phyloP scores from a whole-genome alignment of 2,888 invertebrate genomes.

The Hoplodrina blanda region DNA sequence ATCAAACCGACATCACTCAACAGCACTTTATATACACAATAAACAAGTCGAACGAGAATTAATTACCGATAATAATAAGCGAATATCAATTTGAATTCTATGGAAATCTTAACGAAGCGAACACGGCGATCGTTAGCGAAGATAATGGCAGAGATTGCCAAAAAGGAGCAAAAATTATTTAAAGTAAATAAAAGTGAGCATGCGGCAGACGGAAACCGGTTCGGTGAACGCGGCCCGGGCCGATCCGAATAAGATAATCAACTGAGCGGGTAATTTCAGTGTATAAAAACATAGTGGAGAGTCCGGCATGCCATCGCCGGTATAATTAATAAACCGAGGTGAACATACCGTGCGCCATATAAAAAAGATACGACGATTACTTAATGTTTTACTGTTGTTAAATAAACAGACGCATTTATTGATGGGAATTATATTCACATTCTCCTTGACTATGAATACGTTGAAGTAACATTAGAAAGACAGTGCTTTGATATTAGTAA shows the following conservation, averaged over 20 bases:
- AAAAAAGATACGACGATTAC: conserved; percentile 68
- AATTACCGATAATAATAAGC: conserved; percentile 79
- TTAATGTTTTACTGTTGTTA: conserved; percentile 67
- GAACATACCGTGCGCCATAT: conserved; percentile 68
- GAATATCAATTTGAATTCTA: conserved; percentile 83
- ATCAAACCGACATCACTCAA: conserved; percentile 79
- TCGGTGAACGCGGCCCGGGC: conserved; percentile 74
- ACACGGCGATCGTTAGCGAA: conserved; percentile 84
- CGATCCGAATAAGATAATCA: conserved; percentile 88
- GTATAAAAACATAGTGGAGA: conserved; percentile 80
- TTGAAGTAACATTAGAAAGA: conserved; percentile 8
- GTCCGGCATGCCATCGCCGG: conserved; percentile 74
- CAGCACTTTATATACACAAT: conserved; percentile 76
- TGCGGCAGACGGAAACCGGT: conserved; percentile 84
- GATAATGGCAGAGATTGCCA: conserved; percentile 88
- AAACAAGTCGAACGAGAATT: conserved; percentile 79
- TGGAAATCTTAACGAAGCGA: conserved; percentile 86
- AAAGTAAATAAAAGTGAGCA: conserved; percentile 89
- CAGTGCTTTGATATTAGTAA: conserved; percentile 24
- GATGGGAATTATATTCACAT: conserved; percentile 50
- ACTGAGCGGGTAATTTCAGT: conserved; percentile 83
- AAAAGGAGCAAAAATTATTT: conserved; percentile 87
- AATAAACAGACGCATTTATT: conserved; percentile 64
- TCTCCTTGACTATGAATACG: conserved; percentile 21
- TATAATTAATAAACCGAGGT: conserved; percentile 83